Conservation (phyloP, 2,888 invertebrate species). For the Colletes collaris region DNA sequence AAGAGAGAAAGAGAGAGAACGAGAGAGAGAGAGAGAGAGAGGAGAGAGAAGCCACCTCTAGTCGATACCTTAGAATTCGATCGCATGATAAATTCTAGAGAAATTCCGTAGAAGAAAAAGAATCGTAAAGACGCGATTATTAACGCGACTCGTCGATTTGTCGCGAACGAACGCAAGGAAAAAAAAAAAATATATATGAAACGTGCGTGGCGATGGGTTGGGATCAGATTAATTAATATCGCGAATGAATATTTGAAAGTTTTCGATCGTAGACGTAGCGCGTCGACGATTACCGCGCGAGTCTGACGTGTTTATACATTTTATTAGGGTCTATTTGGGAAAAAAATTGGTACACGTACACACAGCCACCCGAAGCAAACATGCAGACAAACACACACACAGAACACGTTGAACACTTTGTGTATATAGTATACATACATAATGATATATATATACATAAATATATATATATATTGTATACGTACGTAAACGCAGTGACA, state of each 20-base stretch:
- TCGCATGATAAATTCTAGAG: constrained; percentile 51
- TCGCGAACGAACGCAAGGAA: constrained; percentile 3
- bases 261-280: constrained; percentile 49
- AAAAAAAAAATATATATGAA: not conserved
- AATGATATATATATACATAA: constrained; percentile 57
- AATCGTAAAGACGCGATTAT: not conserved
- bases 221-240: constrained; percentile 41
- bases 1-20: too few species aligned
- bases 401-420: constrained; percentile 42
- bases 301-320: constrained; percentile 69
- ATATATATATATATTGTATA: constrained; percentile 64
- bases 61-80: constrained; percentile 44
- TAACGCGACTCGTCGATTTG: constrained; percentile 7
- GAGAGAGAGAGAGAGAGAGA: not conserved
- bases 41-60: constrained; percentile 32
- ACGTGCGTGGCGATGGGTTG: constrained; percentile 51
- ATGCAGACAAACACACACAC: not conserved
- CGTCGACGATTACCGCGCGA: constrained; percentile 48
- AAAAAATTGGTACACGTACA: constrained; percentile 27
- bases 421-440: constrained; percentile 69
- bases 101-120: constrained; percentile 27
- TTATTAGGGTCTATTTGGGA: constrained; percentile 65
- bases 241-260: constrained; percentile 49
- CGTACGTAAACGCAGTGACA: constrained; percentile 56
- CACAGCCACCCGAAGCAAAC: not conserved